Evolutionary conservation across 1,140 invertebrate genomes (phyloP).

Genomic region (Zaprionus gabonicus): DNA sequence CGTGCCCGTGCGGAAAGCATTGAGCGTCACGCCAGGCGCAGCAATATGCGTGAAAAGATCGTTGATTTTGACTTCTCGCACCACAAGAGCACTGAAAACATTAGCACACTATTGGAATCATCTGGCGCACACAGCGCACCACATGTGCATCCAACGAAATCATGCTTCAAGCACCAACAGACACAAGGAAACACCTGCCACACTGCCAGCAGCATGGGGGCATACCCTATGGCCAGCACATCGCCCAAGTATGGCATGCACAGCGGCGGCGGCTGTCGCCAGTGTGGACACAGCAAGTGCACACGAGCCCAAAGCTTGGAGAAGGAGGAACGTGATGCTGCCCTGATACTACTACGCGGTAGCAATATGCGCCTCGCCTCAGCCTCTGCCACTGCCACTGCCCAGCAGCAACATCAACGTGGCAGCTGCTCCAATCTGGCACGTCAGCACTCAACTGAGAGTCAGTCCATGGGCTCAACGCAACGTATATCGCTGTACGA

Average conservation of each 20-base stretch:
- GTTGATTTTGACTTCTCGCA: conserved; percentile 84
- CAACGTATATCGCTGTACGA: conserved; percentile 80
- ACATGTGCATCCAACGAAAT: conserved; percentile 78
- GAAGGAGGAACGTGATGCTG: conserved; percentile 60
- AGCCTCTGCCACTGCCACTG: conserved; percentile 24
- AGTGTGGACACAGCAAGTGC: conserved; percentile 82
- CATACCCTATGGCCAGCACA: conserved; percentile 16
- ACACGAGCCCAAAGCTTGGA: conserved; percentile 75
- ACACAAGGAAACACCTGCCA: conserved; percentile 64
- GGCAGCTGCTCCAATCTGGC: conserved; percentile 79
- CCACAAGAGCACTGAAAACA: conserved; percentile 81
- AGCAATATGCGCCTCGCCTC: conserved; percentile 55
- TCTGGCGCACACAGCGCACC: conserved; percentile 11
- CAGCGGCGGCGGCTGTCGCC: conserved; percentile 60
- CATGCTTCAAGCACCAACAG: conserved; percentile 80
- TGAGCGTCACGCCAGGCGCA: conserved; percentile 70
- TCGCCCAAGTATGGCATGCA: conserved; percentile 66
- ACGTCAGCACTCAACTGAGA: conserved; percentile 76
- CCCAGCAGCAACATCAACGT: conserved; percentile 46
- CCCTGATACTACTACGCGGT: conserved; percentile 41
- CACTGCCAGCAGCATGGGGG: conserved; percentile 51
- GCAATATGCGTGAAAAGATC: conserved; percentile 77
- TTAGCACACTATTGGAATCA: conserved; percentile 59
- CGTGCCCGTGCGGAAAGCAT: conserved; percentile 73
- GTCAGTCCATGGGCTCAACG: conserved; percentile 68